Base-by-base conservation (phyloP, 2,888 invertebrate genomes). In the Agrotis ipsilon region DNA sequence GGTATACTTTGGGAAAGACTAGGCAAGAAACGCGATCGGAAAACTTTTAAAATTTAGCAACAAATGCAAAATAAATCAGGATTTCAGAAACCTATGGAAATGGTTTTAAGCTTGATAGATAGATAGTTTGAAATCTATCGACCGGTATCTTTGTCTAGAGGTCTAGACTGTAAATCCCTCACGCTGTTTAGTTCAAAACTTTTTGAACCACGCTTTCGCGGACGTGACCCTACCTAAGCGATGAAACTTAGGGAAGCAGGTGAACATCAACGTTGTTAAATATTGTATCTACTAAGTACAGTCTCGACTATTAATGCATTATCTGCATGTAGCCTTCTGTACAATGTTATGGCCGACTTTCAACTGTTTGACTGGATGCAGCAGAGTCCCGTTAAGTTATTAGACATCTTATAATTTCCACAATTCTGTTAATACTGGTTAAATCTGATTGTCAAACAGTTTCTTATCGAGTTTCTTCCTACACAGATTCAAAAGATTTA, bases 131-230 rank as follows among this genome's bases (percentile, higher is more conserved):
- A 70, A 46, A 73, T 39, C n/a, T 52, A 73, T 70, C 73, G 61
- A 70, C 1, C 32, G 7, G 16, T 32, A 60, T 48, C 27, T 45
- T 76, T 27, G 60, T 46, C 69, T 74, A 74, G 77, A 74, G 21
- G 60, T 46, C 69, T 74, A 74, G 77, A 74, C 73, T 46, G 55
- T 60, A 39, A 77, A 74, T 69, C 60, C 55, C 57, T 62, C 61
- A 69, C 46, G 71, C 18, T 74, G 43, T 45, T 51, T 43, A 21
- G 46, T 58, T 74, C 49, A 58, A 74, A 74, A 62, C 32, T 62
- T 77, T 77, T 39, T 57, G n/a, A 76, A 61, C 16, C 6, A 3
- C 59, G 69, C 43, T 59, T 32, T 52, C 27, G 13, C 9, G 32
- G 21, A 60, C 59, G 59, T 60, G 77, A 51, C 14, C 13, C 1